Percentiles rank a stretch among this genome's conserved stretches.
These are phyloP conservation scores for Pygoscelis antarcticus DNA, from an alignment of 2,113 vertebrate genomes.

Conservation along the genomic window DNA sequence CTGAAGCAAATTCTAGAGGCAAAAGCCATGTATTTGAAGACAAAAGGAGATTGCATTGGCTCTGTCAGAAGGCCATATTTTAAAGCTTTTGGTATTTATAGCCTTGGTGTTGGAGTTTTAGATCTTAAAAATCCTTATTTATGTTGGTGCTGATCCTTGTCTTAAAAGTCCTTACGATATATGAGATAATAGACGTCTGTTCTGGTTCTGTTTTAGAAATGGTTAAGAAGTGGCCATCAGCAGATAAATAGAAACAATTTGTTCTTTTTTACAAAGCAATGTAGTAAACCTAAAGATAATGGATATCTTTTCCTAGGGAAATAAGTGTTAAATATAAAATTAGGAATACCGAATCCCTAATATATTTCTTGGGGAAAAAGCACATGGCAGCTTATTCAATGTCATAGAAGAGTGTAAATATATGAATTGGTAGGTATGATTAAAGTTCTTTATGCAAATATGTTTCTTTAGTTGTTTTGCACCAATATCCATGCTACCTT, in stretches of 20 bases:
- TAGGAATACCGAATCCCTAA: not conserved
- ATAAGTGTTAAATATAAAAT: not conserved
- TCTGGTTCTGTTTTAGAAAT: not conserved
- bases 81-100: not conserved
- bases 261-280: not conserved
- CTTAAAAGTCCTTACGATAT: not conserved
- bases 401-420: not conserved
- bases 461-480: not conserved
- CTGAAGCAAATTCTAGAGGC: not conserved
- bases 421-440: not conserved
- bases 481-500: not conserved
- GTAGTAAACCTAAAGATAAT: not conserved
- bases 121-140: not conserved
- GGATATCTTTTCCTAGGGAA: not conserved
- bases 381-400: not conserved
- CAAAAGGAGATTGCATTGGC: not conserved
- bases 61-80: not conserved
- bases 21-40: not conserved
- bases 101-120: not conserved
- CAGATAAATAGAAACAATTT: not conserved
- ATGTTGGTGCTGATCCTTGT: not conserved
- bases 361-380: not conserved
- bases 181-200: not conserved
- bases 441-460: not conserved
- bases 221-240: not conserved